Evolutionary conservation across 2,113 vertebrate genomes (phyloP), one percentile per base, ranked within the genome.

Genomic region (Cyprinodon tularosa): DNA sequence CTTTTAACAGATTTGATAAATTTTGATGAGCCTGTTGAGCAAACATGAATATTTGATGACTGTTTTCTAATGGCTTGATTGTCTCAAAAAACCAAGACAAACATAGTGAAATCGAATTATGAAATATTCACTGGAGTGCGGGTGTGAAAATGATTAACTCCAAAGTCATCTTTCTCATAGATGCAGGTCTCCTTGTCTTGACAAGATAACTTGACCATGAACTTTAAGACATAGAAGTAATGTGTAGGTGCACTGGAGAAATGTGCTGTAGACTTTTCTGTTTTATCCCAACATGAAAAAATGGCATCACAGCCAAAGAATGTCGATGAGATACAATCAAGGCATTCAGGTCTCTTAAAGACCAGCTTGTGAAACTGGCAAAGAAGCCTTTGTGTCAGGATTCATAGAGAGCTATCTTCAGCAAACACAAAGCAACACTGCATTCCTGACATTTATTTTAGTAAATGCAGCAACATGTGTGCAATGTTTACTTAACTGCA

Each of bases 41-140:
- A 96, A 93, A 94, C 90, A 94, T 97, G 95, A 97, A 98, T 98
- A 96, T 97, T 98, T 97, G 96, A 98, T 96, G 64, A 45, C 92
- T 96, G 96, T 96, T 97, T 97, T 95, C 94, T 90, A 92, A 95
- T 94, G 95, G 93, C 95, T 96, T 93, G 95, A 96, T 96, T 96
- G 95, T 96, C 96, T 95, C 95, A 96, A 96, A 94, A 97, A 96
- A 95, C 94, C 94, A 95, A 96, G 95, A 96, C 95, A 98, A 98
- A 98, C 95, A 97, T 93, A 95, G 94, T 93, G 95, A 96, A 97
- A 97, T 96, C 92, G 96, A 95, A 94, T 96, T 95, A 97, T 98
- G 91, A 97, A 97, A 97, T 97, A 98, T 97, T 97, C 94, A 98
- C 95, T 92, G 90, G 90, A 94, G 94, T 95, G 95, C 94, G 94